Percentiles rank a stretch among this genome's conserved stretches.
Evolutionary conservation across 2,888 invertebrate species (phyloP).

Genomic region (Uropetala carovei): DNA sequence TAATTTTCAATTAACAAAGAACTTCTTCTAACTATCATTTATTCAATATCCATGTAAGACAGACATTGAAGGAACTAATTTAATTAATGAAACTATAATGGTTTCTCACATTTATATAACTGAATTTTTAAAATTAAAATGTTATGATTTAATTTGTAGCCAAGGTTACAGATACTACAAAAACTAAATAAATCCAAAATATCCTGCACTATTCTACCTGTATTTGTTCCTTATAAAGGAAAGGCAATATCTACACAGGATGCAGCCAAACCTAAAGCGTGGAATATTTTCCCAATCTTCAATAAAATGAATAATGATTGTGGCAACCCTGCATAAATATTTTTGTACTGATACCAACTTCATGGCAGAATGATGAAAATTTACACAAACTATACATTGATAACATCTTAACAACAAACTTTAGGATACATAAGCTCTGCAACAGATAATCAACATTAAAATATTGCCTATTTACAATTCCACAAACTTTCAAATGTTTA

Average conservation of each 20-base stretch:
- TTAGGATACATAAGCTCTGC: conserved; percentile 33
- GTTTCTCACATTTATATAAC: neutral
- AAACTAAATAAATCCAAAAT: neutral
- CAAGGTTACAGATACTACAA: neutral
- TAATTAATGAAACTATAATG: conserved; percentile 5
- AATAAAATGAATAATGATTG: neutral
- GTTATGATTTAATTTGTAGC: neutral
- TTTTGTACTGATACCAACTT: conserved; percentile 53
- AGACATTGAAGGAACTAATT: neutral
- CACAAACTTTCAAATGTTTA: conserved; percentile 8
- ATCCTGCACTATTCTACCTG: neutral
- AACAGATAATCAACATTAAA: conserved; percentile 48
- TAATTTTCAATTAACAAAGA: neutral
- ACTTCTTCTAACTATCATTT: neutral
- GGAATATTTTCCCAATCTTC: neutral
- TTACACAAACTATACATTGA: conserved; percentile 37
- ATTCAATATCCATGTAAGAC: neutral
- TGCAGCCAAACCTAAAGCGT: conserved; percentile 20
- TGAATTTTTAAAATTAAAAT: neutral
- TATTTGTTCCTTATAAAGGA: conserved; percentile 51
- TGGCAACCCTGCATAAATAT: conserved; percentile 60
- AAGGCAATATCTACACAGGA: conserved; percentile 47
- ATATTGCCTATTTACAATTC: conserved; percentile 53
- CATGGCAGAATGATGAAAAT: conserved; percentile 31
- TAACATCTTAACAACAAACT: conserved; percentile 45